Conservation (phyloP, 2,797 vertebrate species). For the Anguilla marmorata region DNA sequence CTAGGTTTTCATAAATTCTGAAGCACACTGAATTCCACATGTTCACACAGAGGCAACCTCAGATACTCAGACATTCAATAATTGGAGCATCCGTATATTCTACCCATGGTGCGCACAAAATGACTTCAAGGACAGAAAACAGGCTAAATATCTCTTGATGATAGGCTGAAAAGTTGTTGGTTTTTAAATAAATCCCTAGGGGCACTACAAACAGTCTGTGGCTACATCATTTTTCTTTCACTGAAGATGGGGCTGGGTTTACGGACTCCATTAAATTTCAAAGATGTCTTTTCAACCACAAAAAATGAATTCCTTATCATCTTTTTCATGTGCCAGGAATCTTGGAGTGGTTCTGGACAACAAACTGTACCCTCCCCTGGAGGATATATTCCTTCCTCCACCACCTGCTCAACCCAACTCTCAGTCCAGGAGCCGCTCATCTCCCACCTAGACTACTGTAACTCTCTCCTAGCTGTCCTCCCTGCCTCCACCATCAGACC, state of each 20-base stretch:
- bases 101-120: not conserved
- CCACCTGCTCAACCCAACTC: not conserved
- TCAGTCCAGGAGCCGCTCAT: too few species aligned
- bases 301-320: not conserved
- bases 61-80: not conserved
- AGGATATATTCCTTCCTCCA: not conserved
- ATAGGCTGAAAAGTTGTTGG: not conserved
- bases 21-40: not conserved
- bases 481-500: too few species aligned
- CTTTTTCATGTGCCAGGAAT: not conserved
- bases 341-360: not conserved
- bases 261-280: not conserved
- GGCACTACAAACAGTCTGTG: not conserved
- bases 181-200: not conserved
- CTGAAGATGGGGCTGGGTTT: not conserved
- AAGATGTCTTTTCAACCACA: not conserved
- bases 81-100: not conserved
- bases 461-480: too few species aligned
- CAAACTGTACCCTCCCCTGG: not conserved
- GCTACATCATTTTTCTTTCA: not conserved
- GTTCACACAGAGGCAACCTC: not conserved
- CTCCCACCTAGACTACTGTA: too few species aligned
- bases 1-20: not conserved
- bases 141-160: not conserved
- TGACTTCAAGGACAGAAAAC: not conserved